These are phyloP conservation scores for Zygogramma bicolorata DNA, from an alignment of 2,888 invertebrate genomes.

Conservation along the genomic window DNA sequence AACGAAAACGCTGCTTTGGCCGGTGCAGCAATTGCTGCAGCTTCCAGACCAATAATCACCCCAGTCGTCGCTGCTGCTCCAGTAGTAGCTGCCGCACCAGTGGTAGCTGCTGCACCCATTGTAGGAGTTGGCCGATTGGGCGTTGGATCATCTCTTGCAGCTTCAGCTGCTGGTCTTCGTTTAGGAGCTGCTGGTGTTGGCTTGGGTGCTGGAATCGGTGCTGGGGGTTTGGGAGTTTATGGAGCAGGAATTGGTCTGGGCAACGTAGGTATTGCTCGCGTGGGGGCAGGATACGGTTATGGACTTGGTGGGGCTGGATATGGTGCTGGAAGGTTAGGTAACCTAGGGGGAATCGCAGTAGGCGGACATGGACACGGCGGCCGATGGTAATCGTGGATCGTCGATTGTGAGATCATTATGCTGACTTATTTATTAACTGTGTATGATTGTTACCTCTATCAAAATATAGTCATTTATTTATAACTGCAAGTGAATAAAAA, in stretches of 20 bases:
- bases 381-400: neutral
- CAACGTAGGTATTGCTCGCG: slow-evolving; percentile 5
- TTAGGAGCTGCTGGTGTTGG: slow-evolving; percentile 14
- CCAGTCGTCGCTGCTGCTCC: slow-evolving; percentile 19
- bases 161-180: slow-evolving; percentile 9
- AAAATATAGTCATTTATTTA: slow-evolving; percentile 12
- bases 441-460: neutral
- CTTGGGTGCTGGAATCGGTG: slow-evolving; percentile 25
- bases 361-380: neutral
- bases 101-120: slow-evolving; percentile 9
- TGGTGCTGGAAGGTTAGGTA: neutral
- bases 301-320: slow-evolving; percentile 15
- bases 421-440: slow-evolving; percentile 4
- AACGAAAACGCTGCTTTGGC: slow-evolving; percentile 10
- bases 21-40: slow-evolving; percentile 12
- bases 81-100: slow-evolving; percentile 23
- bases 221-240: slow-evolving; percentile 12
- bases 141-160: neutral
- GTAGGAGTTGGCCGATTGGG: neutral
- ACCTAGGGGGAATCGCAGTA: neutral
- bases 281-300: slow-evolving; percentile 4
- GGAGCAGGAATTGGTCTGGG: slow-evolving; percentile 21
- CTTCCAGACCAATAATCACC: slow-evolving; percentile 11
- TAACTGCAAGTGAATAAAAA: neutral
- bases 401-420: neutral